Evolutionary conservation across 2,888 invertebrate genomes (phyloP).

Genomic region (Schizaphis graminum): DNA sequence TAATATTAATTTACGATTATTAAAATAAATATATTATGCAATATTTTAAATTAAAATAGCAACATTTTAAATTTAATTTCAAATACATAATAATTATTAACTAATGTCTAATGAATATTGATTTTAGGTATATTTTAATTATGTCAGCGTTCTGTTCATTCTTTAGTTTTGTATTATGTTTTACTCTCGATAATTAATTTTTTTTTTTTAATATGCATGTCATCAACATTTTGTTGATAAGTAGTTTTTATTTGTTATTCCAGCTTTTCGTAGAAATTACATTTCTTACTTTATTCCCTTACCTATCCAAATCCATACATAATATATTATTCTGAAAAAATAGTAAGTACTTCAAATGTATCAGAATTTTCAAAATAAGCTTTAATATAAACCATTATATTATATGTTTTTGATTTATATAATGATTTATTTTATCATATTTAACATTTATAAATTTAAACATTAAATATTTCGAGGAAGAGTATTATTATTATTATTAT

Average conservation of each 20-base stretch:
- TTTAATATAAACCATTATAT: background rate
- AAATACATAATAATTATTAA: background rate
- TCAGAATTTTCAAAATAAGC: conserved; percentile 2
- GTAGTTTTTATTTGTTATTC: conserved; percentile 23
- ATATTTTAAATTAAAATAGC: too few relatives aligned
- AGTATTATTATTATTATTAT: background rate
- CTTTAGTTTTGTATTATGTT: background rate
- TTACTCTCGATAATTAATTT: background rate
- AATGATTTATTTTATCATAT: background rate
- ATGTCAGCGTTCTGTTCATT: background rate
- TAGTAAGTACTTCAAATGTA: background rate
- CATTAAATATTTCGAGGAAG: background rate
- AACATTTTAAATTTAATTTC: too few relatives aligned
- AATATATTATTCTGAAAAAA: conserved; percentile 22
- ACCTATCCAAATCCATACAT: conserved; percentile 31
- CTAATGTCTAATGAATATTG: background rate
- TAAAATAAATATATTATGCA: background rate
- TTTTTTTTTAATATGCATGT: background rate
- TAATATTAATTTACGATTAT: background rate
- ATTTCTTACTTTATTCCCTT: background rate
- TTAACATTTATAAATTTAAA: background rate
- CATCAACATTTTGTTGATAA: background rate
- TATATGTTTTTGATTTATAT: background rate
- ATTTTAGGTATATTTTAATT: background rate
- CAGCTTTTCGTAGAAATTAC: background rate